Base-by-base conservation (phyloP, 2,888 invertebrate genomes). In the Epirrhoe tristata region DNA sequence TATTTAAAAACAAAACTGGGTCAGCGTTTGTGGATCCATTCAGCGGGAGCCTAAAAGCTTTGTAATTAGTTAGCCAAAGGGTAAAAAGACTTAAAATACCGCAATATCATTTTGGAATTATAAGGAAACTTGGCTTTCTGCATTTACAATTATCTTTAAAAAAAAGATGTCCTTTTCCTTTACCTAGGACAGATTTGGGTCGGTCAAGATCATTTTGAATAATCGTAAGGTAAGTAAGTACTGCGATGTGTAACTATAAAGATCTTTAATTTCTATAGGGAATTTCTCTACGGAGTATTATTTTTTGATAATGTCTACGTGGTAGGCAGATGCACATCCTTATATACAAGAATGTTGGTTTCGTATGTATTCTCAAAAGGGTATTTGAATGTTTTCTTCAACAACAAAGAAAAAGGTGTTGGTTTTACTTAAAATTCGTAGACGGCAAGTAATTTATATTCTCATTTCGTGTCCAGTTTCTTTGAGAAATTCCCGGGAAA, bases 31-130 rank as follows among this genome's bases (percentile, higher is more conserved):
- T 50, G 53, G 48, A 32, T 54, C 53, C 48, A 61, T 62, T 66
- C 34, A 59, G 58, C 48, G 59, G n/a, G 24, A 46, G 34, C 39
- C 46, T 61, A 57, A 61, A 60, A 66, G 66, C 66, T 66, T 61
- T 53, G 53, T 61, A 61, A 66, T 66, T 58, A 61, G 39, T 62
- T 52, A 8, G 16, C 5, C 34, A 58, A 61, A 24, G 34, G 39
- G 59, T 53, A 24, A 14, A 53, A 51, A 50, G 50, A 50, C 14
- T 59, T 51, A 36, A 58, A 58, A 58, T 58, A 12, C 16, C 6
- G 34, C 12, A 7, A 16, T 31, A 52, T 51, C 48, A 50, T 58
- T 58, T 58, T 12, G 12, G 34, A 36, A 34, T 12, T 31, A 16
- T 16, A 46, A 4, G 17, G 24, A 16, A 51, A 51, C 7, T 51